Evolutionary conservation across 2,113 vertebrate species (phyloP).

Genomic region (Podarcis muralis): DNA sequence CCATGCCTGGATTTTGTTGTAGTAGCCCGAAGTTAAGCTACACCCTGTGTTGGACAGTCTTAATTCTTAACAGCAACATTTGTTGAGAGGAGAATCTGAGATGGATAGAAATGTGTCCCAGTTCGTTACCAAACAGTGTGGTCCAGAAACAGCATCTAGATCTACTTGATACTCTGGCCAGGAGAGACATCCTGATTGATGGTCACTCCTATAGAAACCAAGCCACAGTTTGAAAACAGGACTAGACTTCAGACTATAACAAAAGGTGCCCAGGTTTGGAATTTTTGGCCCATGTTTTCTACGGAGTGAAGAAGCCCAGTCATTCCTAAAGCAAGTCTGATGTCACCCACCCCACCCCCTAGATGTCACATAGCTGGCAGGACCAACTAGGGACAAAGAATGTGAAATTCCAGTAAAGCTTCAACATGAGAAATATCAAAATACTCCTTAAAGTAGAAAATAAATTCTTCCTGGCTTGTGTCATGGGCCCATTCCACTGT

Average conservation of each 20-base stretch:
- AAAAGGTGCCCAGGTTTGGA: background rate
- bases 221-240: background rate
- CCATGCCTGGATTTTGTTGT: background rate
- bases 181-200: background rate
- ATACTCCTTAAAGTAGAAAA: constrained; percentile 6
- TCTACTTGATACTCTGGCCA: background rate
- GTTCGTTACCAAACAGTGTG: background rate
- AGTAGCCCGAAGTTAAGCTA: too few relatives aligned
- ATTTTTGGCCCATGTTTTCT: background rate
- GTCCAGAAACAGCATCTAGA: background rate
- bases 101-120: background rate
- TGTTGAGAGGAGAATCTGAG: background rate
- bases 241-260: background rate
- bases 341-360: background rate
- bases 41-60: too few relatives aligned
- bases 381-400: constrained; percentile 23
- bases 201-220: background rate
- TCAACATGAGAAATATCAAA: constrained; percentile 20
- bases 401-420: constrained; percentile 22
- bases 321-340: background rate
- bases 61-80: background rate
- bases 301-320: background rate
- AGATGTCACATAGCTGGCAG: background rate
- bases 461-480: background rate
- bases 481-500: background rate